A percentile compares a stretch with the other conserved stretches of the same genome.
phyloP scores from a whole-genome alignment of 1,140 invertebrate species.

The Cardiocondyla obscurior region DNA sequence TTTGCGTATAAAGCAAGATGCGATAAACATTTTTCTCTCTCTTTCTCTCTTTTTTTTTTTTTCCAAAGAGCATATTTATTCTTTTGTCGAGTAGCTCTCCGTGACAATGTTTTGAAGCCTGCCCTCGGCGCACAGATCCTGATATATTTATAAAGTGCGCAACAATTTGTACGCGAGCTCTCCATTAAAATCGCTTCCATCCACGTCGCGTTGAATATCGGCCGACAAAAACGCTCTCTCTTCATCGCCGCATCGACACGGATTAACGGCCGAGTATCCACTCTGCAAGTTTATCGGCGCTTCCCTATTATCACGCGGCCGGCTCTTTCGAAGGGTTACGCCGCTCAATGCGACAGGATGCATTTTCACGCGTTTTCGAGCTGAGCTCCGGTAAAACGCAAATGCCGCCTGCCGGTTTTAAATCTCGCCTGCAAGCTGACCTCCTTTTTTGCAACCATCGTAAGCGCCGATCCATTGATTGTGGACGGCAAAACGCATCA shows the following conservation, averaged over 20 bases:
- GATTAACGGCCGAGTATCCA: conserved; percentile 42
- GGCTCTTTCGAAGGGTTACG: neutral
- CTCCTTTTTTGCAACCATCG: neutral
- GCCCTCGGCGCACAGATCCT: neutral
- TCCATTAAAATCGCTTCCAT: conserved; percentile 44
- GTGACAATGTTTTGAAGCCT: neutral
- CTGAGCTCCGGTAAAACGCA: neutral
- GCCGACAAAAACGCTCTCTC: conserved; percentile 37
- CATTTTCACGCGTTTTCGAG: neutral
- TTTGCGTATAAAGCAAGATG: neutral
- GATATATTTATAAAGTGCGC: conserved; percentile 41
- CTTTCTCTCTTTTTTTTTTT: neutral
- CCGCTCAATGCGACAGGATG: neutral
- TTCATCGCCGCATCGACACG: conserved; percentile 31
- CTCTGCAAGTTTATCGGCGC: conserved; percentile 31
- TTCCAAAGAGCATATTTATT: neutral
- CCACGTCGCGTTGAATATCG: conserved; percentile 32
- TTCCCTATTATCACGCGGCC: conserved; percentile 16
- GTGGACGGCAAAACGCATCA: conserved; percentile 10
- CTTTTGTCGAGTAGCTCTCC: neutral
- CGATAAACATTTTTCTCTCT: neutral
- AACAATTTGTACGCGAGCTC: conserved; percentile 27
- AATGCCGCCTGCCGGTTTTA: neutral
- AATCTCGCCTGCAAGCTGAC: neutral
- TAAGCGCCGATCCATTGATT: conserved; percentile 16